Percentiles rank a stretch among this genome's conserved stretches.
phyloP scores from a whole-genome alignment of 92 coral and sea anemone genomes.

The Anthopleura xanthogrammica region DNA sequence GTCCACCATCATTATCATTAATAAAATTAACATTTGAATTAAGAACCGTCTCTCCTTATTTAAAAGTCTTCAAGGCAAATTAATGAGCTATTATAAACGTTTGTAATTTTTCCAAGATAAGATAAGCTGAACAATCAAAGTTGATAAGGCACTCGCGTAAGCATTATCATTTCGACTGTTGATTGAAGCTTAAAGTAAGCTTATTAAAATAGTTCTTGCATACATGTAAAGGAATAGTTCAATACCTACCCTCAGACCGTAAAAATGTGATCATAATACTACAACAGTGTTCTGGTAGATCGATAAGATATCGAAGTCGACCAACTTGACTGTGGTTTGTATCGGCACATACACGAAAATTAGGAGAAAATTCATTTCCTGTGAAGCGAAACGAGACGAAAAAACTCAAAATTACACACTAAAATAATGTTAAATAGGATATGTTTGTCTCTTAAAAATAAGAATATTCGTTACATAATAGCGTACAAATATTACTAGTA shows the following conservation, averaged over 20 bases:
- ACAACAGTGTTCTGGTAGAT: constrained; percentile 69
- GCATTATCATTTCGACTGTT: too few relatives aligned
- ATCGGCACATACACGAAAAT: constrained; percentile 70
- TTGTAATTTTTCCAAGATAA: too few relatives aligned
- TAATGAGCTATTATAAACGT: too few relatives aligned
- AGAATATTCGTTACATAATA: background rate
- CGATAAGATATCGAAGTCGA: constrained; percentile 74
- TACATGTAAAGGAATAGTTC: background rate
- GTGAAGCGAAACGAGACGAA: background rate
- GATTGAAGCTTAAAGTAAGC: too few relatives aligned
- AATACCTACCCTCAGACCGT: constrained; percentile 56
- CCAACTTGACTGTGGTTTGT: constrained; percentile 88
- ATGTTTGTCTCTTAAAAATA: background rate
- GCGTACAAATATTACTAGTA: background rate
- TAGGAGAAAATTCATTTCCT: constrained; percentile 72
- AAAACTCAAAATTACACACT: background rate
- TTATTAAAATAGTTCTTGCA: too few relatives aligned
- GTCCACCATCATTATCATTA: too few relatives aligned
- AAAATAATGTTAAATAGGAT: background rate
- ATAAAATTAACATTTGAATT: too few relatives aligned
- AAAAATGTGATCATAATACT: constrained; percentile 65
- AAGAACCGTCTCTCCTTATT: too few relatives aligned
- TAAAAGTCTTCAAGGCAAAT: too few relatives aligned
- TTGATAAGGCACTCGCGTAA: too few relatives aligned
- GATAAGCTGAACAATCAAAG: too few relatives aligned